phyloP scores from a whole-genome alignment of 2,888 invertebrate species.

The Rhopalosiphum nymphaeae region DNA sequence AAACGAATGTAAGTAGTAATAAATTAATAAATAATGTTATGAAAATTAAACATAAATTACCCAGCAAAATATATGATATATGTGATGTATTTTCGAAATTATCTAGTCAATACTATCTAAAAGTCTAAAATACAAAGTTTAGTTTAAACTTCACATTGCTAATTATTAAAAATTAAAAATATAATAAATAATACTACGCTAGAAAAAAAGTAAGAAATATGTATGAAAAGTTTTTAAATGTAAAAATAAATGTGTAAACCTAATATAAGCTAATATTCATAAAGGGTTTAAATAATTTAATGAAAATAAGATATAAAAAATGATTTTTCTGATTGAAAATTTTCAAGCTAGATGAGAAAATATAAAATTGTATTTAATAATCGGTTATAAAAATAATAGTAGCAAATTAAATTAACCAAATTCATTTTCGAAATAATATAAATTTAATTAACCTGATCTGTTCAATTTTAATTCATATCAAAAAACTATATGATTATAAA shows the following conservation, averaged over 20 bases:
- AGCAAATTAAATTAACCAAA: not conserved
- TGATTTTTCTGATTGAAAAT: not conserved
- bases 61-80: not conserved
- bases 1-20: not conserved
- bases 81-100: not conserved
- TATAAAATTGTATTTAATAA: not conserved
- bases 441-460: not conserved
- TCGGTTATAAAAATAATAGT: not conserved
- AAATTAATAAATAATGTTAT: not conserved
- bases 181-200: not conserved
- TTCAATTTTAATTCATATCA: not conserved
- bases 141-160: not conserved
- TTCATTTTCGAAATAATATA: not conserved
- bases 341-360: not conserved
- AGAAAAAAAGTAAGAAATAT: not conserved
- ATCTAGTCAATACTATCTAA: not conserved
- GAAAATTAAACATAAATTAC: not conserved
- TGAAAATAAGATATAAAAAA: not conserved
- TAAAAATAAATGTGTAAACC: not conserved
- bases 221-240: not conserved
- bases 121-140: not conserved
- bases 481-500: not conserved
- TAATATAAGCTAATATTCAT: not conserved
- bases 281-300: not conserved
- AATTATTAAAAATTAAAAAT: not conserved